These are phyloP conservation scores for Athrips mouffetella DNA, from an alignment of 2,888 invertebrate species.

Conservation along the genomic window DNA sequence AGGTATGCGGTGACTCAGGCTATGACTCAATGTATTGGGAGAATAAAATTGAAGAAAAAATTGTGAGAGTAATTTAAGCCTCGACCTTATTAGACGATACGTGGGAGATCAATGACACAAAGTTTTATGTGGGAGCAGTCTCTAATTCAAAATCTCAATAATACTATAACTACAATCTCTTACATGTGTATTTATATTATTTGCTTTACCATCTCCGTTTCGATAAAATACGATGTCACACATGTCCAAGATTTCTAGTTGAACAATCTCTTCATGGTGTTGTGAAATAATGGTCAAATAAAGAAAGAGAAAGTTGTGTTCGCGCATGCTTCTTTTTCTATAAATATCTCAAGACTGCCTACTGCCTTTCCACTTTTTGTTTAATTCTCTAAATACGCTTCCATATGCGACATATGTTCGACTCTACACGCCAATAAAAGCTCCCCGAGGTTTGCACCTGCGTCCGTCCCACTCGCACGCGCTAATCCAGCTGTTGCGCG, in stretches of 20 bases:
- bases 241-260: slow-evolving; percentile 5
- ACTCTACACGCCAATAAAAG: slow-evolving; percentile 39
- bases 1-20: slow-evolving; percentile 42
- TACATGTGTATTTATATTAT: neutral
- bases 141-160: neutral
- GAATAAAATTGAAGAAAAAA: slow-evolving; percentile 23
- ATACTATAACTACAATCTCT: neutral
- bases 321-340: slow-evolving; percentile 13
- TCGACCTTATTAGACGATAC: neutral
- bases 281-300: slow-evolving; percentile 5
- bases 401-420: slow-evolving; percentile 48
- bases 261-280: neutral
- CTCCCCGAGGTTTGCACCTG: slow-evolving; percentile 59
- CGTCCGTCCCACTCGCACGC: slow-evolving; percentile 70
- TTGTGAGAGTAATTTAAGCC: neutral
- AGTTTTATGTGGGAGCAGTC: neutral
- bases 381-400: slow-evolving; percentile 27
- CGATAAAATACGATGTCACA: neutral
- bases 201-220: neutral
- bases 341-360: slow-evolving; percentile 14
- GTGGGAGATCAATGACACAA: slow-evolving; percentile 14
- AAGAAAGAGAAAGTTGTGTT: slow-evolving; percentile 8
- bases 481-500: slow-evolving; percentile 52
- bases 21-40: slow-evolving; percentile 41
- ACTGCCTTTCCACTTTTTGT: slow-evolving; percentile 35